These are phyloP conservation scores for Steatocranus sp. DNA, from an alignment of 2,797 vertebrate genomes.

Conservation along the genomic window DNA sequence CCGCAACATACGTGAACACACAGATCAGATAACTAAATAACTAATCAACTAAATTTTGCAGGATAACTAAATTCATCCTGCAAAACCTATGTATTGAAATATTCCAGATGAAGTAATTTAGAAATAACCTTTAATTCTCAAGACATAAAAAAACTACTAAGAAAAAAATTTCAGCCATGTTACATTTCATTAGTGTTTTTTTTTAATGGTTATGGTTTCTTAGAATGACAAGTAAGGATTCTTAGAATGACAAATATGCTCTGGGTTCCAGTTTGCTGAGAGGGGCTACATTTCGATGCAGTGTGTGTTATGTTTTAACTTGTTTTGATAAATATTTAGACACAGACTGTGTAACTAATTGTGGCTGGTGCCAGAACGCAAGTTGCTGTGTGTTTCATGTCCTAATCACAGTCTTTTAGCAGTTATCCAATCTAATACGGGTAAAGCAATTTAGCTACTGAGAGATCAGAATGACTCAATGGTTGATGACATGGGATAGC, in stretches of 20 bases:
- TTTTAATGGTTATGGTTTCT: neutral
- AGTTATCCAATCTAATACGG: neutral
- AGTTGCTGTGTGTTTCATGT: neutral
- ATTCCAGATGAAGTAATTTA: neutral
- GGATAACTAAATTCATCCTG: neutral
- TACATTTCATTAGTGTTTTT: neutral
- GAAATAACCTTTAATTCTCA: neutral
- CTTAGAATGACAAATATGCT: neutral
- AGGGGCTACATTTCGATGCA: neutral
- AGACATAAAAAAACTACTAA: neutral
- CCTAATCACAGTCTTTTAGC: neutral
- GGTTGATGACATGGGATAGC: neutral
- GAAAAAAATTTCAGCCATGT: accelerated
- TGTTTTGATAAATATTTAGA: neutral
- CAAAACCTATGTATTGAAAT: neutral
- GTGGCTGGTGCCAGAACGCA: neutral
- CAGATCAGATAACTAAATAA: neutral
- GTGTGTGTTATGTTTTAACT: neutral
- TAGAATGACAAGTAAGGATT: neutral
- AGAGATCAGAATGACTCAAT: neutral
- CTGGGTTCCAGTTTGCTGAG: neutral
- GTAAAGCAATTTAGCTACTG: neutral
- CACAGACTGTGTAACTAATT: neutral
- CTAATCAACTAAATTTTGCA: accelerated
- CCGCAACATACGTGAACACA: neutral